Conservation (phyloP, 2,888 invertebrate genomes). For the Tanypteryx hageni region DNA sequence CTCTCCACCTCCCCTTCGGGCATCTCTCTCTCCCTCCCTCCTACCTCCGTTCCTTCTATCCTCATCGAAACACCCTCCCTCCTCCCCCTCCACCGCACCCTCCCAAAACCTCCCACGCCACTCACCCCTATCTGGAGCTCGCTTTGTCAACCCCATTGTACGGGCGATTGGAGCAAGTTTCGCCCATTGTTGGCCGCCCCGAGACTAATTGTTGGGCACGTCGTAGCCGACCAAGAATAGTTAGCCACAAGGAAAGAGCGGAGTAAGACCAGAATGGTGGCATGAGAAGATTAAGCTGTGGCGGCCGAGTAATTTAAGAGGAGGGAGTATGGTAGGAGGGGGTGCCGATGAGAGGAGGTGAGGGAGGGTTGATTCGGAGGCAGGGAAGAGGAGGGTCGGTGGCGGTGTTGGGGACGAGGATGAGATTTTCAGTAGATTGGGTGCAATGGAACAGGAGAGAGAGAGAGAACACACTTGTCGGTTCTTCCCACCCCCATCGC, state of each 20-base stretch:
- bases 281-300: conserved; percentile 63
- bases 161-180: conserved; percentile 63
- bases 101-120: background rate
- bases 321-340: background rate
- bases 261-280: conserved; percentile 56
- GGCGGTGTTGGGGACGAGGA: background rate
- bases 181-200: conserved; percentile 56
- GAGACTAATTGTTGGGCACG: conserved; percentile 62
- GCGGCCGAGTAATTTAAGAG: conserved; percentile 54
- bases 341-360: background rate
- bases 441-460: conserved; percentile 23
- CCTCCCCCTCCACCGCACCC: background rate
- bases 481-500: background rate
- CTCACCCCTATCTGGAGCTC: conserved; percentile 33
- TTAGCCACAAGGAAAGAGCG: conserved; percentile 48
- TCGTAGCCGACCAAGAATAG: conserved; percentile 62
- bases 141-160: conserved; percentile 64
- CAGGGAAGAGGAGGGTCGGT: background rate
- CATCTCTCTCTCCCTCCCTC: background rate
- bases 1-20: background rate
- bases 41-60: background rate
- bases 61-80: background rate
- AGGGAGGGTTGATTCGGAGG: background rate
- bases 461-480: background rate
- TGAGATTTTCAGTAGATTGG: conserved; percentile 47